Evolutionary conservation across 1,140 invertebrate species (phyloP).

Genomic region (Cherax quadricarinatus): DNA sequence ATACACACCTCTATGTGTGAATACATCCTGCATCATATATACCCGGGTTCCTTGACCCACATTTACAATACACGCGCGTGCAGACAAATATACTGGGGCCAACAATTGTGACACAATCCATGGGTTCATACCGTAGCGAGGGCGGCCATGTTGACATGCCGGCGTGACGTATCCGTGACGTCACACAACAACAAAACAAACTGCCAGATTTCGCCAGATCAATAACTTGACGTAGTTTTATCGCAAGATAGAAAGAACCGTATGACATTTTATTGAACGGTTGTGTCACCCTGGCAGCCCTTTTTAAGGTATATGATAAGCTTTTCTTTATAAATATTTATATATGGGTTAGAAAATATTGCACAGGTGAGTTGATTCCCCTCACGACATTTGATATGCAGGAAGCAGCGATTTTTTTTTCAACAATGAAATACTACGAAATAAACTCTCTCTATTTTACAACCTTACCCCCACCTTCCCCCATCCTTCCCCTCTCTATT

Average conservation of each 20-base stretch:
- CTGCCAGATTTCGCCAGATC: background rate
- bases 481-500: background rate
- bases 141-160: slow-evolving; percentile 15
- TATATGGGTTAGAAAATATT: background rate
- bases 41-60: no score
- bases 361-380: background rate
- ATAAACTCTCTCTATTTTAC: slow-evolving; percentile 7
- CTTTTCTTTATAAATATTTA: no score
- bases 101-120: background rate
- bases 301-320: no score
- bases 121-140: background rate
- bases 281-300: no score
- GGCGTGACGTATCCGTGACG: background rate
- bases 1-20: no score
- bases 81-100: no score
- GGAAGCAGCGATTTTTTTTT: background rate
- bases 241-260: background rate
- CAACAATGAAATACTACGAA: background rate
- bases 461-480: background rate
- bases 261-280: background rate
- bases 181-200: background rate
- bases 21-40: no score
- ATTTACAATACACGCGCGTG: no score
- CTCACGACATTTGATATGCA: background rate
- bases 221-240: background rate